Percentiles rank a stretch among this genome's conserved stretches.
Evolutionary conservation across 2,888 invertebrate genomes (phyloP).

Genomic region (Sarcophaga rosellei): DNA sequence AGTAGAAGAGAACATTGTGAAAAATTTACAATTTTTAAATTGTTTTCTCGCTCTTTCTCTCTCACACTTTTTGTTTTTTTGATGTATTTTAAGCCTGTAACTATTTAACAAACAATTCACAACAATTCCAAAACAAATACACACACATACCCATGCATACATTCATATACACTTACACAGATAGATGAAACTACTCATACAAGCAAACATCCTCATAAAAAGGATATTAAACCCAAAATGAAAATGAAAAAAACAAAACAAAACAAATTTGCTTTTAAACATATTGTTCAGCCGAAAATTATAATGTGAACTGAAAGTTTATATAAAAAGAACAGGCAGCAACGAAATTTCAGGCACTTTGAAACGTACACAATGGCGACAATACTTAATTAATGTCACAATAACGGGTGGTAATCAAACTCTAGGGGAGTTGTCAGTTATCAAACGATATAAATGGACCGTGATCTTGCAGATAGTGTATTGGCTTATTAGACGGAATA

Average conservation of each 20-base stretch:
- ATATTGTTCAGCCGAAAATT: slow-evolving; percentile 3
- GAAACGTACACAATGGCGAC: too few species aligned
- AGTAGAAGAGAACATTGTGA: slow-evolving; percentile 52
- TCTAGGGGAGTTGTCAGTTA: too few species aligned
- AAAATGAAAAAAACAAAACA: not conserved
- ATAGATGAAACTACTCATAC: slow-evolving; percentile 15
- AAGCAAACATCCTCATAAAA: slow-evolving; percentile 35
- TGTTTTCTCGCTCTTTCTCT: slow-evolving; percentile 22
- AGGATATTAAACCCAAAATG: slow-evolving; percentile 47
- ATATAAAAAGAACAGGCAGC: too few species aligned
- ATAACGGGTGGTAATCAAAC: too few species aligned
- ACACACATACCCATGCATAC: not conserved
- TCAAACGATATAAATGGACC: too few species aligned
- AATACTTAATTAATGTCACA: too few species aligned
- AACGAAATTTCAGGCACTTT: too few species aligned
- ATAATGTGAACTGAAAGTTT: not conserved
- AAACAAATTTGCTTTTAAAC: not conserved
- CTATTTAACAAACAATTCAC: slow-evolving; percentile 58
- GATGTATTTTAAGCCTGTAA: slow-evolving; percentile 58
- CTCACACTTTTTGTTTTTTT: not conserved
- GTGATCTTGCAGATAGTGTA: too few species aligned
- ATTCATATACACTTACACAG: not conserved
- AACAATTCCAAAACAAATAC: too few species aligned
- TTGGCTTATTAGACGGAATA: too few species aligned
- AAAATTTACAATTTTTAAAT: slow-evolving; percentile 63